Conservation (phyloP, 2,888 invertebrate species). For the Scaptomyza flava region DNA sequence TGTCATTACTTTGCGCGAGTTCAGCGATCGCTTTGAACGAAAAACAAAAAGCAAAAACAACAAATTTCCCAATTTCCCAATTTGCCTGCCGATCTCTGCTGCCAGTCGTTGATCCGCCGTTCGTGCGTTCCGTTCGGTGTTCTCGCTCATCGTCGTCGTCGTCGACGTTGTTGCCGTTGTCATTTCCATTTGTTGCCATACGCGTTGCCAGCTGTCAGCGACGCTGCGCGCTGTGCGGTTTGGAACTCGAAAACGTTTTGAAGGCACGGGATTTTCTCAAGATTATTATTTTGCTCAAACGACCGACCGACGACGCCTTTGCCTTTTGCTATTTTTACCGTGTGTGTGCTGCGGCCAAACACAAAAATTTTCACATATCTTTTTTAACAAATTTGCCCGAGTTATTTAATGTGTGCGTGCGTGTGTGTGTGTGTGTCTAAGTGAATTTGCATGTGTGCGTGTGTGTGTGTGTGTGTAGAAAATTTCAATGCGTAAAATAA, state of each 20-base stretch:
- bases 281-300: conserved; percentile 30
- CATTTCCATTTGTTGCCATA: conserved; percentile 54
- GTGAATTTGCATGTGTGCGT: conserved; percentile 2
- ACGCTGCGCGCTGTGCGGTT: conserved; percentile 49
- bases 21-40: conserved; percentile 12
- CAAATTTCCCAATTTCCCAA: conserved; percentile 8
- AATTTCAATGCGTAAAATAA: conserved; percentile 63
- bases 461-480: conserved; percentile 44
- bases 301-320: conserved; percentile 40
- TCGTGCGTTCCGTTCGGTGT: conserved; percentile 71
- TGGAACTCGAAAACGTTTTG: conserved; percentile 64
- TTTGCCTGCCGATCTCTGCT: conserved; percentile 26
- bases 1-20: conserved; percentile 37
- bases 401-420: conserved; percentile 39
- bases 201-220: conserved; percentile 64
- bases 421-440: conserved; percentile 6
- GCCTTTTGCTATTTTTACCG: conserved; percentile 70
- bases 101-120: conserved; percentile 68
- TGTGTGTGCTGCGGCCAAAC: conserved; percentile 57
- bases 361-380: conserved; percentile 49
- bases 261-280: conserved; percentile 68
- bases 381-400: conserved; percentile 67
- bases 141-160: conserved; percentile 37
- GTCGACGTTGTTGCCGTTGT: conserved; percentile 42
- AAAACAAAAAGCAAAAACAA: not conserved